These are phyloP conservation scores for Sphaerodactylus townsendi DNA, from an alignment of 2,113 vertebrate species.

Conservation along the genomic window DNA sequence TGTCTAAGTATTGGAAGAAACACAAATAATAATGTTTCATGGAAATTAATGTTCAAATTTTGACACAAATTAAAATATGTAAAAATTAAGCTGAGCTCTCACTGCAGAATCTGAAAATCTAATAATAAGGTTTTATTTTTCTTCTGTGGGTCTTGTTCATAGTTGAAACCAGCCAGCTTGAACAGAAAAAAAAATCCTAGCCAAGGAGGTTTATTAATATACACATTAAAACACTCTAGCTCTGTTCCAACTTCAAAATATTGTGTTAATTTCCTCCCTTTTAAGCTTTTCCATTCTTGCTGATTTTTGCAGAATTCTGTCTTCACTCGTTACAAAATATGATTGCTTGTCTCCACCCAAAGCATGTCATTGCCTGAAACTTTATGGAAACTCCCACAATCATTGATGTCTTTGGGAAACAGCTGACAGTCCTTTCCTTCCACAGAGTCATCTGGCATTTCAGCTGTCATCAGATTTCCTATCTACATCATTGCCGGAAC, in stretches of 20 bases:
- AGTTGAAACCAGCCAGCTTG: neutral
- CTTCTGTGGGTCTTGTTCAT: neutral
- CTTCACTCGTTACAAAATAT: neutral
- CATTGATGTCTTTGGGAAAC: neutral
- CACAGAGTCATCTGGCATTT: neutral
- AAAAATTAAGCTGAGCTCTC: no score
- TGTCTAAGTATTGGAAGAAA: no score
- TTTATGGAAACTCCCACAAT: neutral
- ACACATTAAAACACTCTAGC: neutral
- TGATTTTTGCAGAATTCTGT: neutral
- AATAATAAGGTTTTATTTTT: neutral
- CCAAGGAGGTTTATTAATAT: neutral
- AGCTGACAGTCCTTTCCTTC: neutral
- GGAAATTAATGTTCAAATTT: no score
- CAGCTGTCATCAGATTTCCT: neutral
- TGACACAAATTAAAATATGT: no score
- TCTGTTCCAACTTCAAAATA: neutral
- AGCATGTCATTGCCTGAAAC: neutral
- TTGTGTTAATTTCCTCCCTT: neutral
- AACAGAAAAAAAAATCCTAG: neutral
- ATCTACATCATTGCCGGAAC: neutral
- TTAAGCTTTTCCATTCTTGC: neutral
- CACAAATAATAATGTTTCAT: no score
- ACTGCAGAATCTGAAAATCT: no score
- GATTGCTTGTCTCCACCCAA: neutral